Base-by-base conservation (phyloP, 2,113 vertebrate species). In the Scortum barcoo region DNA sequence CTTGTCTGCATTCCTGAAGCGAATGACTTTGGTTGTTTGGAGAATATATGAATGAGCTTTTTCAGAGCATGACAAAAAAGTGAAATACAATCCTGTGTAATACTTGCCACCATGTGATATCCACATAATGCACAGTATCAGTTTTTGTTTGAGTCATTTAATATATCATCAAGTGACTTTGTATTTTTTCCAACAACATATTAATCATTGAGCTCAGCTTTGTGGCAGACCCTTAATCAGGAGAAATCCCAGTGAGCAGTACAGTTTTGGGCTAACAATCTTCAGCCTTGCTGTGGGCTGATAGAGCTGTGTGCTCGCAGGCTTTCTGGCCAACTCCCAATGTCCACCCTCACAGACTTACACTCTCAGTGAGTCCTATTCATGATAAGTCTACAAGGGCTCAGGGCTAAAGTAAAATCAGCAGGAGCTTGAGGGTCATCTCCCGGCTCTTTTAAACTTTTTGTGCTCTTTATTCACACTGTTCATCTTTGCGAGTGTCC, bases 221-320 rank as follows among this genome's bases (percentile, higher is more conserved):
- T n/a, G n/a, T 60, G 33, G 66, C 33, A 24, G 24, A 33, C 20
- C 61, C 30, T 22, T 67, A 48, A 57, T 57, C 56, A 42, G 42
- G 19, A 72, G 60, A 28, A 67, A 13, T 66, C 58, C 30, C 11
- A 0, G 22, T 26, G 48, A 65, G n/a, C 0, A 1, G 5, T 40
- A 16, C 40, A 28, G 36, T 56, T 61, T 62, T n/a, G 48, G 26
- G 42, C 42, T 33, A 53, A n/a, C 20, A 44, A 20, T 51, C 14
- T 42, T 62, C n/a, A 48, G 19, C 50, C 48, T 70, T 40, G 9
- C 54, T 68, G n/a, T 71, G 40, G 40, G 80, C 70, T 68, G 51
- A 60, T 57, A 20, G 42, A 78, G 42, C 51, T 28, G 20, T 69
- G 20, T 0, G 65, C 22, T 76, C n/a, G 42, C 50, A 69, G 26